phyloP scores from a whole-genome alignment of 1,140 invertebrate species.

The Euwallacea fornicatus region DNA sequence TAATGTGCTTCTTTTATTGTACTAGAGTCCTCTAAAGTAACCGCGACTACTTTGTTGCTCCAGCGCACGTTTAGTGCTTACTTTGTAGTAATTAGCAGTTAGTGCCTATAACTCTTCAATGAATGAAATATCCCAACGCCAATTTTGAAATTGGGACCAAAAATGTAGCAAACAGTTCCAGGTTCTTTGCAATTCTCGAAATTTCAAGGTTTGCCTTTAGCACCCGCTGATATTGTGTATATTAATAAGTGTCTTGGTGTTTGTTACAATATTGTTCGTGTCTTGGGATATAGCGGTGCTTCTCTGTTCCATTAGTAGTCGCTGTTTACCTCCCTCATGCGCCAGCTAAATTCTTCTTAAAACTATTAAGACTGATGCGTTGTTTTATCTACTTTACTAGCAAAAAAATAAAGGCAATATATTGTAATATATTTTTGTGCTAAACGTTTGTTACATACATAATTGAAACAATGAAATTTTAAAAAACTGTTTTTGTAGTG shows the following conservation, averaged over 20 bases:
- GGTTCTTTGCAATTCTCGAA: too few relatives aligned
- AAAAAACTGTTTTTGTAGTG: constrained; percentile 37
- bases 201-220: too few relatives aligned
- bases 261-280: constrained; percentile 21
- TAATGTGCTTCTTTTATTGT: constrained; percentile 52
- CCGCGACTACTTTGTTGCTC: too few relatives aligned
- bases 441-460: constrained; percentile 50
- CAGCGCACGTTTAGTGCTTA: too few relatives aligned
- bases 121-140: too few relatives aligned
- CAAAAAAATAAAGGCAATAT: constrained; percentile 52
- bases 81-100: too few relatives aligned
- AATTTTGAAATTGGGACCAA: too few relatives aligned
- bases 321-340: constrained; percentile 31
- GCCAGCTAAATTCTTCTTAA: constrained; percentile 29
- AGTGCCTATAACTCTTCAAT: too few relatives aligned
- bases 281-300: constrained; percentile 23
- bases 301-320: neutral
- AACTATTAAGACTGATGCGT: constrained; percentile 50
- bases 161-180: too few relatives aligned
- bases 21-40: neutral
- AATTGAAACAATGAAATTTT: constrained; percentile 41
- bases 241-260: constrained; percentile 15
- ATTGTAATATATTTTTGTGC: constrained; percentile 51
- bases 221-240: too few relatives aligned
- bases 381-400: constrained; percentile 49